Conservation (phyloP, 2,113 vertebrate species). For the Oncorhynchus tshawytscha region DNA sequence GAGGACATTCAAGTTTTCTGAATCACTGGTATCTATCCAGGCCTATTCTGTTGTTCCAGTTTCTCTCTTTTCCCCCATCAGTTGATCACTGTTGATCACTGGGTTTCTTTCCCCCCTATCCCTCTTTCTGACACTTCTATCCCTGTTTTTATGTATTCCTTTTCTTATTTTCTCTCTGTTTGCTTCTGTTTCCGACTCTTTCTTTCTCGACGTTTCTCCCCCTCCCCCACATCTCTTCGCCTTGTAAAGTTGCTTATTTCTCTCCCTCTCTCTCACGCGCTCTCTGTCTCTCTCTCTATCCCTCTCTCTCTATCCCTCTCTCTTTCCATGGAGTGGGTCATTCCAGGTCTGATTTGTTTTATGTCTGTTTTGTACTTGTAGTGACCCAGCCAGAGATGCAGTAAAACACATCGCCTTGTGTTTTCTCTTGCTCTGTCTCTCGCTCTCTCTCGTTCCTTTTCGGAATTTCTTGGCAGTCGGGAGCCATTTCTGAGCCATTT, state of each 20-base stretch:
- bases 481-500: conserved; percentile 15
- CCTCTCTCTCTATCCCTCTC: too few species aligned
- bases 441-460: conserved; percentile 30
- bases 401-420: conserved; percentile 60
- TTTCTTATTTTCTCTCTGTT: background rate
- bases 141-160: background rate
- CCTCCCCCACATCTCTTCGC: background rate
- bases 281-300: too few species aligned
- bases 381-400: conserved; percentile 66
- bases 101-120: background rate
- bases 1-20: too few species aligned
- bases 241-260: conserved; percentile 3
- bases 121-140: background rate
- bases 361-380: conserved; percentile 69
- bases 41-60: conserved; percentile 40
- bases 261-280: background rate
- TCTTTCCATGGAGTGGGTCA: conserved; percentile 39
- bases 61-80: background rate
- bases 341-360: conserved; percentile 68
- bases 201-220: background rate
- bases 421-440: conserved; percentile 36
- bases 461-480: background rate
- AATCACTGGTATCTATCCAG: background rate
- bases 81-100: too few species aligned
- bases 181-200: too few species aligned